phyloP scores from a whole-genome alignment of 64 coral and sea anemone genomes.

The Stichodactyla helianthus region DNA sequence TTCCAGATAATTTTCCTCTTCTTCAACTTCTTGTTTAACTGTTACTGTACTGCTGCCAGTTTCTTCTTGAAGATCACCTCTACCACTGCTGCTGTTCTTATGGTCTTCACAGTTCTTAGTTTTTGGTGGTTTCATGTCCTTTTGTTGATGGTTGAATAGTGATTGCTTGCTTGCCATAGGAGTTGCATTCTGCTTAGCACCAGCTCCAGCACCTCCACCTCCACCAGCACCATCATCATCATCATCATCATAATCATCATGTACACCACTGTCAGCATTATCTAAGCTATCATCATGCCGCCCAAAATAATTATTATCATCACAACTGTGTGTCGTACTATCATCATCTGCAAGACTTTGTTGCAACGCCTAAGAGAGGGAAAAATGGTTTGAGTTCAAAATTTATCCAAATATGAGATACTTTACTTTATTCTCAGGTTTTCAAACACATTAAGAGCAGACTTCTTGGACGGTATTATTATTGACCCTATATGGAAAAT shows the following conservation, averaged over 20 bases:
- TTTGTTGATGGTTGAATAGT: background rate
- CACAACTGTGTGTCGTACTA: background rate
- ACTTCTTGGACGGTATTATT: background rate
- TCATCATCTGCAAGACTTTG: slow-evolving; percentile 29
- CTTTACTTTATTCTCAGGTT: too few species aligned
- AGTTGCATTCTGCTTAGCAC: background rate
- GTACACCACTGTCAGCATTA: background rate
- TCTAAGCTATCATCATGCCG: background rate
- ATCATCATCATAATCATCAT: background rate
- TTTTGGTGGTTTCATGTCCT: background rate
- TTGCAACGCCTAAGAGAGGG: slow-evolving; percentile 34
- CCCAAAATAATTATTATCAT: background rate
- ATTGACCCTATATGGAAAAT: too few species aligned
- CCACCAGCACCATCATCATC: background rate
- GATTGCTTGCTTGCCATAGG: background rate
- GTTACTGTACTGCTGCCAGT: background rate
- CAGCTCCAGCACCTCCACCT: background rate
- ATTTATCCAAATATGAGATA: too few species aligned
- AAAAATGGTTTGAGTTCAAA: too few species aligned
- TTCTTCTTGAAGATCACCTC: background rate
- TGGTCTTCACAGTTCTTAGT: background rate
- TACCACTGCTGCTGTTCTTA: background rate
- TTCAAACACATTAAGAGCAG: too few species aligned
- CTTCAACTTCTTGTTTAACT: background rate
- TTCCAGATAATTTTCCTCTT: background rate